phyloP scores from a whole-genome alignment of 1,140 invertebrate species.

The Plutomurus gul region DNA sequence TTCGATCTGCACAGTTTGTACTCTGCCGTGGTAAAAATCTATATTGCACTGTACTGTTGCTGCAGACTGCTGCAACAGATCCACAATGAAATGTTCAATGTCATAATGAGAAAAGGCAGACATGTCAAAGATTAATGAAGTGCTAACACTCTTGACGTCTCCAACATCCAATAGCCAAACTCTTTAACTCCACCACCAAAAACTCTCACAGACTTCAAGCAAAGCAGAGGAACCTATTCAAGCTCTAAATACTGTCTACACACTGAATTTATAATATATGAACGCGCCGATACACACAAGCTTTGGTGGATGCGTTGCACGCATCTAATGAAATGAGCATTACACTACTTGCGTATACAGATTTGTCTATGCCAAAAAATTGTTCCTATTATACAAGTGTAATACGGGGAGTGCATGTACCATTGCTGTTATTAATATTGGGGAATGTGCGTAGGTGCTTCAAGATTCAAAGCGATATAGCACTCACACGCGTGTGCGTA shows the following conservation, averaged over 20 bases:
- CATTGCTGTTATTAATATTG: too few species aligned
- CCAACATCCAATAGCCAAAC: conserved; percentile 25
- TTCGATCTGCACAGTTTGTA: background rate
- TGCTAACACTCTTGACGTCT: conserved; percentile 45
- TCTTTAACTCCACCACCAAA: background rate
- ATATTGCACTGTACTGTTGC: background rate
- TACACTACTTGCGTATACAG: too few species aligned
- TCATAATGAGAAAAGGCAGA: conserved; percentile 44
- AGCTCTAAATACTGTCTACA: too few species aligned
- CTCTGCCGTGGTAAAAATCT: background rate
- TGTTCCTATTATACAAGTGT: too few species aligned
- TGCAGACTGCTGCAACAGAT: background rate
- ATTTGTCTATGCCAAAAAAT: background rate
- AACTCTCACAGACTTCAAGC: background rate
- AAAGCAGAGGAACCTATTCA: too few species aligned
- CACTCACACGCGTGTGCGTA: too few species aligned
- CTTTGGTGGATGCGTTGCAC: too few species aligned
- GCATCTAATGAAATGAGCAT: too few species aligned
- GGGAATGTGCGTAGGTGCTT: too few species aligned
- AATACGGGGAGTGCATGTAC: too few species aligned
- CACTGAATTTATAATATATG: background rate
- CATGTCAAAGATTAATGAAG: conserved; percentile 50
- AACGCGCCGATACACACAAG: too few species aligned
- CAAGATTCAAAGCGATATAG: too few species aligned
- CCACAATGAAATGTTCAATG: conserved; percentile 36